Evolutionary conservation across 1,140 invertebrate genomes (phyloP).

Genomic region (Drosophila repletoides): DNA sequence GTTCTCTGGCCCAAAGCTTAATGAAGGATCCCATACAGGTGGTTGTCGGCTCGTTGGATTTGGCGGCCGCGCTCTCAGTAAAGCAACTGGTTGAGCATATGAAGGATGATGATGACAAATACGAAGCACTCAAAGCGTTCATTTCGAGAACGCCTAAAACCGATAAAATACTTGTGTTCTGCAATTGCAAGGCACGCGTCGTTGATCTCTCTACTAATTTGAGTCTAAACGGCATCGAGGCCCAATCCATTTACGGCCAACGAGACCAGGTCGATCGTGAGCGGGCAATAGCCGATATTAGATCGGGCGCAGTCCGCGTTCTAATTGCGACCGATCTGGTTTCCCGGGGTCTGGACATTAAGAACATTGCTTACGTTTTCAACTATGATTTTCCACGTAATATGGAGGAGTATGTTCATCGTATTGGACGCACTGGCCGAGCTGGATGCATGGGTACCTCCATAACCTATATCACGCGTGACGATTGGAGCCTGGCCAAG

Average conservation of each 20-base stretch:
- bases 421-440: slow-evolving; percentile 93
- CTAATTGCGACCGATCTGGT: slow-evolving; percentile 98
- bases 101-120: slow-evolving; percentile 89
- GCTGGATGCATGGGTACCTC: slow-evolving; percentile 92
- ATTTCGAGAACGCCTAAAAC: slow-evolving; percentile 84
- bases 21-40: slow-evolving; percentile 95
- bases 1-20: slow-evolving; percentile 91
- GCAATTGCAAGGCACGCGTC: slow-evolving; percentile 91
- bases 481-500: slow-evolving; percentile 90
- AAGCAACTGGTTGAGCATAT: slow-evolving; percentile 89
- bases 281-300: slow-evolving; percentile 91
- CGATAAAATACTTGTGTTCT: slow-evolving; percentile 95
- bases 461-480: slow-evolving; percentile 90
- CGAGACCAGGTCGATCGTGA: slow-evolving; percentile 93
- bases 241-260: slow-evolving; percentile 94
- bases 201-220: slow-evolving; percentile 92
- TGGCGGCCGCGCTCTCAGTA: slow-evolving; percentile 92
- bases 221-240: slow-evolving; percentile 86
- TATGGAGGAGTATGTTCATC: slow-evolving; percentile 95
- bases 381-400: slow-evolving; percentile 96
- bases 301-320: slow-evolving; percentile 88
- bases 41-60: slow-evolving; percentile 93
- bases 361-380: slow-evolving; percentile 93
- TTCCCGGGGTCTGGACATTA: slow-evolving; percentile 95
- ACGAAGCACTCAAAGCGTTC: slow-evolving; percentile 72